Percentiles rank a stretch among this genome's conserved stretches.
Conservation (phyloP, 2,888 invertebrate species). For the Erebia ligea region DNA sequence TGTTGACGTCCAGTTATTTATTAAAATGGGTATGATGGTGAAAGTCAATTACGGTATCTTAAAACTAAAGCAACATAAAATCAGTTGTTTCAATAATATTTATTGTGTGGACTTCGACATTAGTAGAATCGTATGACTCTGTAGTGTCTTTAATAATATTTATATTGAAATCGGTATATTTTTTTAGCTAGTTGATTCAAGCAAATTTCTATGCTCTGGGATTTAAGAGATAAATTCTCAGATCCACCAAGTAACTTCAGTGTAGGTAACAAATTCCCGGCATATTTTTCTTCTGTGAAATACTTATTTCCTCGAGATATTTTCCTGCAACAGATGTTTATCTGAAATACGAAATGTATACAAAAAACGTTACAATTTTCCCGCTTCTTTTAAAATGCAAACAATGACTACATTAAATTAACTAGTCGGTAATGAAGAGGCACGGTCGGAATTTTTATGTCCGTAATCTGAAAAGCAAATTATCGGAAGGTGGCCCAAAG, state of each 20-base stretch:
- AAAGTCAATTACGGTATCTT: too few species aligned
- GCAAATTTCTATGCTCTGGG: background rate
- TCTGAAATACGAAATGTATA: background rate
- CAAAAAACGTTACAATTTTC: background rate
- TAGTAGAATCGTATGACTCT: too few species aligned
- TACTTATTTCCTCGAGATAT: background rate
- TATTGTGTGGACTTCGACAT: too few species aligned
- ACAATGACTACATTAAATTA: slow-evolving; percentile 53
- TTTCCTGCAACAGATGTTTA: background rate
- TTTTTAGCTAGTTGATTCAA: background rate
- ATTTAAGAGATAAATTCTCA: background rate
- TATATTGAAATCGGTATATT: too few species aligned
- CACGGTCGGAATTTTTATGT: slow-evolving; percentile 64
- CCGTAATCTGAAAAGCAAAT: slow-evolving; percentile 60
- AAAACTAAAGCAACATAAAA: too few species aligned
- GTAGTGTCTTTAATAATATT: too few species aligned
- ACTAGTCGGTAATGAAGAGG: slow-evolving; percentile 60
- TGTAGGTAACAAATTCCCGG: background rate
- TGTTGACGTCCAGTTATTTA: too few species aligned
- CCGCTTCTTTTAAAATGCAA: slow-evolving; percentile 37
- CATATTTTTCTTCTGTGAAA: background rate
- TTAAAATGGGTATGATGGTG: too few species aligned
- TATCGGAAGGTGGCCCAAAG: slow-evolving; percentile 60
- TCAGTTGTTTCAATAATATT: too few species aligned
- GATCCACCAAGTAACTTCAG: background rate